Conservation (phyloP, 2,113 vertebrate genomes). For the Menidia beryllina region DNA sequence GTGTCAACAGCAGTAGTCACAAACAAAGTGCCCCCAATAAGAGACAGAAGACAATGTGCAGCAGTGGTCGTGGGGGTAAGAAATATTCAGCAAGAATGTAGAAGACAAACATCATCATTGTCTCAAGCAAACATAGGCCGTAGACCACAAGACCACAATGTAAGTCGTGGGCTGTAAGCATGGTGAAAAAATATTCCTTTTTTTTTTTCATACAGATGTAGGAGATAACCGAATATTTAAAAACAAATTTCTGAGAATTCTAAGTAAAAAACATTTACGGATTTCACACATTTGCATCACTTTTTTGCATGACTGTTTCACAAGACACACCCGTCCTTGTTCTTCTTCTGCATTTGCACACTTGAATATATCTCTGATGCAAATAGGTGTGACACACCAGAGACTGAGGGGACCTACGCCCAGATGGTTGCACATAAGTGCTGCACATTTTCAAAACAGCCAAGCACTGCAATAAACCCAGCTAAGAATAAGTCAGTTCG, state of each 20-base stretch:
- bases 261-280: neutral
- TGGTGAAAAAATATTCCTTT: too few relatives aligned
- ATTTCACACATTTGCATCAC: constrained; percentile 2
- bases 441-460: constrained; percentile 15
- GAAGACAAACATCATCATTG: constrained; percentile 47
- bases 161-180: neutral
- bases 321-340: neutral
- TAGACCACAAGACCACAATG: constrained; percentile 1
- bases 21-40: constrained; percentile 69
- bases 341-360: constrained; percentile 31
- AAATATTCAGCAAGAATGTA: constrained; percentile 54
- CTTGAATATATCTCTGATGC: neutral
- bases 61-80: constrained; percentile 30
- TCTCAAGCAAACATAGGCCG: neutral
- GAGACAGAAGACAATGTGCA: constrained; percentile 54
- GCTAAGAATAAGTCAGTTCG: neutral
- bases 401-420: constrained; percentile 34
- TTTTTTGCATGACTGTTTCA: constrained; percentile 1
- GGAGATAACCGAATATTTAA: neutral
- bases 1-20: constrained; percentile 76
- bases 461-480: constrained; percentile 1
- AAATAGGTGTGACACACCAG: constrained; percentile 33
- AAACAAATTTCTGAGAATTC: neutral
- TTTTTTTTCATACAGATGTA: neutral
- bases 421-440: constrained; percentile 15